Evolutionary conservation across 2,797 vertebrate genomes (phyloP).

Genomic region (Chiroxiphia lanceolata): DNA sequence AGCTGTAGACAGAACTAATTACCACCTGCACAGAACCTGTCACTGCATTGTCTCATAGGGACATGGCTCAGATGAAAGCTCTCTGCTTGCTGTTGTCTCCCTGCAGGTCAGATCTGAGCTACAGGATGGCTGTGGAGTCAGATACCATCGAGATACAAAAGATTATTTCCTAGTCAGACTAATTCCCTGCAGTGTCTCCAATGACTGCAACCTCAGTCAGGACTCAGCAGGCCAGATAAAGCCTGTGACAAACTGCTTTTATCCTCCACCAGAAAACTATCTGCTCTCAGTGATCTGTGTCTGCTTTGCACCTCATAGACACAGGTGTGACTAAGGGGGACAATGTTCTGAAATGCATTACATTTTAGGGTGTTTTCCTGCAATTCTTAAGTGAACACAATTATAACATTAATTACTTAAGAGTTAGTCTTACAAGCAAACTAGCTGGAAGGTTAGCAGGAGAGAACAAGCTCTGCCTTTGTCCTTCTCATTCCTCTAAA

Average conservation of each 20-base stretch:
- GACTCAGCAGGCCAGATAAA: background rate
- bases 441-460: background rate
- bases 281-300: background rate
- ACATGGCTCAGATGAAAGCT: background rate
- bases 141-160: background rate
- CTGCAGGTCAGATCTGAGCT: background rate
- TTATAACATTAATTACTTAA: background rate
- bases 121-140: background rate
- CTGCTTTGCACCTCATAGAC: background rate
- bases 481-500: background rate
- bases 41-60: background rate
- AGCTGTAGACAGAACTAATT: background rate
- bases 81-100: background rate
- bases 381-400: background rate
- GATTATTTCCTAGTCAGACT: background rate
- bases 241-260: background rate
- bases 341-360: background rate
- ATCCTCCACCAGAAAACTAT: background rate
- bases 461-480: background rate
- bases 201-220: background rate
- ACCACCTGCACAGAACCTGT: background rate
- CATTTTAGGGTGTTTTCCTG: background rate
- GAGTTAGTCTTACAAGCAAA: background rate
- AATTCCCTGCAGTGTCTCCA: background rate
- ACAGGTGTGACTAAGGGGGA: background rate